Conservation (phyloP, 2,797 vertebrate species). For the Silurus lanzhouensis region DNA sequence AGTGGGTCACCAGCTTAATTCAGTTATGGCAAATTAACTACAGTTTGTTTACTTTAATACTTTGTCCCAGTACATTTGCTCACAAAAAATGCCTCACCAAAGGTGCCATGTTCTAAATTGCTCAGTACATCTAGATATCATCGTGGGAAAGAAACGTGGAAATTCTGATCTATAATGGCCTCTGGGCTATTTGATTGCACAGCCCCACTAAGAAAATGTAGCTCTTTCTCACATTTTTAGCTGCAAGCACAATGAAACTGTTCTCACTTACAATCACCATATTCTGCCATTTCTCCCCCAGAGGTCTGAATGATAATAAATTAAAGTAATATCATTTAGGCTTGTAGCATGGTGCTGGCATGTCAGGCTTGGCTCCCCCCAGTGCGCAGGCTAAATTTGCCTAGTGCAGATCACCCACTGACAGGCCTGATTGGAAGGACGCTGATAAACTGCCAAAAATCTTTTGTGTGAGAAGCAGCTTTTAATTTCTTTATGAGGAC, state of each 20-base stretch:
- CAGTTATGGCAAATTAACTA: no score
- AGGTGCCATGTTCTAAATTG: not conserved
- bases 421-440: conserved; percentile 70
- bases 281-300: conserved; percentile 28
- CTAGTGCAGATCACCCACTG: conserved; percentile 73
- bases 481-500: not conserved
- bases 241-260: conserved; percentile 31
- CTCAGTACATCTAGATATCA: not conserved
- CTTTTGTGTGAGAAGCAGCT: not conserved
- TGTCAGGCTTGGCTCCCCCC: conserved; percentile 59
- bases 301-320: conserved; percentile 54
- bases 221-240: conserved; percentile 46
- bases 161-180: conserved; percentile 21
- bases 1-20: not conserved
- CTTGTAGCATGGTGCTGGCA: conserved; percentile 58
- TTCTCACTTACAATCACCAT: not conserved
- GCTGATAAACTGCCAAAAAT: conserved; percentile 64
- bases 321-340: conserved; percentile 56
- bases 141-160: not conserved
- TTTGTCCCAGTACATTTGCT: not conserved
- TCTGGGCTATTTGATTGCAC: conserved; percentile 61
- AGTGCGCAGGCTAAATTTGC: conserved; percentile 69
- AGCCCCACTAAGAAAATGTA: conserved; percentile 46
- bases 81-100: not conserved
- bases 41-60: not conserved